Base-by-base conservation (phyloP, 1,140 invertebrate species). In the Harpegnathos saltator region DNA sequence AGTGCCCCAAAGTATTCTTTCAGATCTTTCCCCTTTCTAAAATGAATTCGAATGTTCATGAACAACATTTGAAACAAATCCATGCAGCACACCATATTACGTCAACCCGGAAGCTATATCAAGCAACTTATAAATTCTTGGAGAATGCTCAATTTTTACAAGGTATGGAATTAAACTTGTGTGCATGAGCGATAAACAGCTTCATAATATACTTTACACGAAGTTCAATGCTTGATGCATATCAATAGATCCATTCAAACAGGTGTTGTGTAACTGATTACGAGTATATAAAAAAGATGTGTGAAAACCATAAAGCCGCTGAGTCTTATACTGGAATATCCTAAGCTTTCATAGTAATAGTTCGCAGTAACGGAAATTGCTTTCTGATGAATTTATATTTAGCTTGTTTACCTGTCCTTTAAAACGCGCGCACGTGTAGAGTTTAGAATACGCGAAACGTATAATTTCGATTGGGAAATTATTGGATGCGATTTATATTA, bases 351-450 rank as follows among this genome's bases (percentile, higher is more conserved):
- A n/a, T n/a, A n/a, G n/a, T n/a, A n/a, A n/a, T n/a, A n/a, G n/a
- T n/a, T n/a, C n/a, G n/a, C n/a, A n/a, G n/a, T n/a, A n/a, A n/a
- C n/a, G n/a, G n/a, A n/a, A n/a, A 44, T 68, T 12, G 0, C n/a
- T 17, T 56, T 68, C 3, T 3, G 22, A 68, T 68, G 26, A 68
- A 75, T 56, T 65, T 65, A 74, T 69, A 56, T 78, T 69, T 78
- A 68, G 3, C 1, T 12, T 77, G 12, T 77, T 78, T 78, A 69
- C 29, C 7, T n/a, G 9, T 44, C 0, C 69, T 56, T 26, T 12
- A 1, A 38, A 17, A 65, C 3, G n/a, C n/a, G n/a, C n/a, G n/a
- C n/a, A n/a, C n/a, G 9, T 11, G 22, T 26, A 68, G 1, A 44
- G 14, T 24, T 3, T 7, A 12, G 44, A 58, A 48, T 56, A n/a